phyloP scores from a whole-genome alignment of 2,888 invertebrate species.

The Drosophila colorata region DNA sequence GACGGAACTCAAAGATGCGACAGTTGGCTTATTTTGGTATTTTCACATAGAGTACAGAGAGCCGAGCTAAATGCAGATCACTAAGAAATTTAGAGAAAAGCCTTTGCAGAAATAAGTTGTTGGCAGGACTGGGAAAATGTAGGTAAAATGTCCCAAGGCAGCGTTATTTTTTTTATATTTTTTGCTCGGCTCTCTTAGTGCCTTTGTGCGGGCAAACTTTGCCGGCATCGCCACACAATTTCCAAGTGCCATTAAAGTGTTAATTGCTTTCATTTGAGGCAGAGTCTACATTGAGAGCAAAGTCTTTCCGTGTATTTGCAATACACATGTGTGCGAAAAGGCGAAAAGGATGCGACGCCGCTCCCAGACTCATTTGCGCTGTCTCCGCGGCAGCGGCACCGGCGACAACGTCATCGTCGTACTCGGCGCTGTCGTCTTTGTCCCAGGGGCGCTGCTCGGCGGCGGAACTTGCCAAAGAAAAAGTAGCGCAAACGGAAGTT shows the following conservation, averaged over 20 bases:
- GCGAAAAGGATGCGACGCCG: slow-evolving; percentile 42
- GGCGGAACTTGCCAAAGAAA: slow-evolving; percentile 66
- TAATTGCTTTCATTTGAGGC: slow-evolving; percentile 75
- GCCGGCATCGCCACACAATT: slow-evolving; percentile 52
- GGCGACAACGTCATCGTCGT: not conserved
- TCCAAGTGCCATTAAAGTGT: slow-evolving; percentile 77
- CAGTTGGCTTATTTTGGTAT: slow-evolving; percentile 12
- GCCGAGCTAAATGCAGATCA: slow-evolving; percentile 4
- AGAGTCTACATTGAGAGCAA: slow-evolving; percentile 32
- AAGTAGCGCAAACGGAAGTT: slow-evolving; percentile 75
- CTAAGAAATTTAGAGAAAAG: slow-evolving; percentile 8
- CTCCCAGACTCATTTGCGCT: not conserved
- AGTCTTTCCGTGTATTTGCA: slow-evolving; percentile 34
- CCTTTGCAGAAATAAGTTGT: slow-evolving; percentile 33
- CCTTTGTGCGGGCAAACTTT: slow-evolving; percentile 53
- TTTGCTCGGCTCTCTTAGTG: slow-evolving; percentile 15
- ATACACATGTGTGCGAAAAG: slow-evolving; percentile 28
- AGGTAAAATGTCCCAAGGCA: slow-evolving; percentile 33
- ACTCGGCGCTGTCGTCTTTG: no score
- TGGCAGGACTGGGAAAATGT: slow-evolving; percentile 10
- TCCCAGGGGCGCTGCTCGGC: slow-evolving; percentile 33
- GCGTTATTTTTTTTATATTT: not conserved
- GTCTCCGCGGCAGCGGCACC: not conserved
- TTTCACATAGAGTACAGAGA: not conserved
- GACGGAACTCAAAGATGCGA: slow-evolving; percentile 24